Conservation (phyloP, 2,888 invertebrate genomes). For the Pyrrhopygopsis socrates region DNA sequence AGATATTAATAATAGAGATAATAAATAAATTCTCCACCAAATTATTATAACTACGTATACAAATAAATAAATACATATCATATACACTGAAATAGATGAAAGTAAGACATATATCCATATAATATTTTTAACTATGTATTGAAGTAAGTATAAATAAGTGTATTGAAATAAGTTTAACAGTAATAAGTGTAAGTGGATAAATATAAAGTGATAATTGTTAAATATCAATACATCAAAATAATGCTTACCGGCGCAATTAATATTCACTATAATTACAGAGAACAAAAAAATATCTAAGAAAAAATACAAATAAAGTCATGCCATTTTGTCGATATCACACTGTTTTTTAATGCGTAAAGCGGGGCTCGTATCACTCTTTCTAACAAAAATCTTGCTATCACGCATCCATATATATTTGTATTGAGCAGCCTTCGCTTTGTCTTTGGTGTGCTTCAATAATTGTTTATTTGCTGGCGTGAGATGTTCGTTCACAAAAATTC, state of each 20-base stretch:
- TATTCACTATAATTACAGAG: not conserved
- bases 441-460: not conserved
- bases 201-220: not conserved
- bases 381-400: slow-evolving; percentile 1
- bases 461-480: not conserved
- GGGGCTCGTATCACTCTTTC: not conserved
- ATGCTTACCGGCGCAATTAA: not conserved
- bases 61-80: not conserved
- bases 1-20: not conserved
- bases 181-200: not conserved
- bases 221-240: not conserved
- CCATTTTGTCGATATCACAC: not conserved
- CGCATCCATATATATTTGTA: slow-evolving; percentile 17
- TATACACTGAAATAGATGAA: not conserved
- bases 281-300: too few relatives aligned
- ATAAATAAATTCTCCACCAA: not conserved
- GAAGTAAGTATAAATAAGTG: not conserved
- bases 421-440: not conserved
- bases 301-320: not conserved
- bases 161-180: not conserved
- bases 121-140: not conserved
- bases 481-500: slow-evolving; percentile 25
- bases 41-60: not conserved
- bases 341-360: not conserved
- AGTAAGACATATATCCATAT: not conserved